Base-by-base conservation (phyloP, 2,888 invertebrate genomes). In the Spodoptera exigua region DNA sequence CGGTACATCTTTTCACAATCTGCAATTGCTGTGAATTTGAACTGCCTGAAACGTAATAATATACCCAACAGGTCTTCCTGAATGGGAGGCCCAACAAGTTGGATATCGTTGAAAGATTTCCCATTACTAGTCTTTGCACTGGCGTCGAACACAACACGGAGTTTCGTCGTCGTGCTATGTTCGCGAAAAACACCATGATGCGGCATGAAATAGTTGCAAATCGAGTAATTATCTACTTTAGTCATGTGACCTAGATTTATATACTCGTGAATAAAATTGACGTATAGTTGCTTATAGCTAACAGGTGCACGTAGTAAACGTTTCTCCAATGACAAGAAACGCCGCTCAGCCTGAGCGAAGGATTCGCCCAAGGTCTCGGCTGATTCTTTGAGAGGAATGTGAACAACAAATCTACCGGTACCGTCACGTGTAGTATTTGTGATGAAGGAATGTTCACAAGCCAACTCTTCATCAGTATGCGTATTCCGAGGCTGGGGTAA, bases 211-310 rank as follows among this genome's bases (percentile, higher is more conserved):
- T 54, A 54, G 10, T 37, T 3, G 9, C 11, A 12, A 34, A 2
- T 3, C 12, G 34, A n/a, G 43, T 13, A 47, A 36, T 43, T 11
- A 12, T 46, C 35, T 35, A 61, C 41, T 36, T 58, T 66, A 27
- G 43, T 63, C 75, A 77, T 75, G 44, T 75, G 69, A 11, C 70
- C 63, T 18, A 68, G 40, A 2, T 13, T 14, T 32, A 43, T 34
- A 40, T 74, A 76, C 13, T 74, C 74, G 4, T 48, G 17, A 44
- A 47, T 47, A 13, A 47, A 47, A 47, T 47, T 18, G 7, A 5
- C 5, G 13, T 47, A 47, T 3, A 47, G 3, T n/a, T 17, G 3
- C 2, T 12, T 47, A 36, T 47, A 47, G n/a, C n/a, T n/a, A 17
- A n/a, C 32, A 47, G 47, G 47, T 2, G 12, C n/a, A 9, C 36